These are phyloP conservation scores for Hylaeus volcanicus DNA, from an alignment of 1,140 invertebrate genomes.

Conservation along the genomic window DNA sequence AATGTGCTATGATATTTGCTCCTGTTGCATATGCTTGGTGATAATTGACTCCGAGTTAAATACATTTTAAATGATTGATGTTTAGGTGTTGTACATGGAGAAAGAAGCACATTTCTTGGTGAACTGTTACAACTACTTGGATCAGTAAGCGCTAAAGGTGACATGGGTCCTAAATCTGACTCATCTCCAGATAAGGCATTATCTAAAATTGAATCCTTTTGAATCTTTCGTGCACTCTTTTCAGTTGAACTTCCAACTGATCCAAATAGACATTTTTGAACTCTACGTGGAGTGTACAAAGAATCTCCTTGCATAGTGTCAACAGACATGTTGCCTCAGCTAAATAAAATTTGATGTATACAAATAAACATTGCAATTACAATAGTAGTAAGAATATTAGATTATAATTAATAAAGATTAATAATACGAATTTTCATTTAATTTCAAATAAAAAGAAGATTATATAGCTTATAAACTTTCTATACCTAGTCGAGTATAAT, in stretches of 20 bases:
- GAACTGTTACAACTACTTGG: constrained; percentile 60
- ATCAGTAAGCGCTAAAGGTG: constrained; percentile 68
- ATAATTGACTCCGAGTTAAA: constrained; percentile 59
- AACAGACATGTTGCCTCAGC: constrained; percentile 16
- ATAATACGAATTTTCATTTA: background rate
- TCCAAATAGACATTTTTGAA: constrained; percentile 65
- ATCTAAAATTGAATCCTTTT: background rate
- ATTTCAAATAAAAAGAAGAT: background rate
- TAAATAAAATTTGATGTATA: background rate
- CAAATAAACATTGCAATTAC: background rate
- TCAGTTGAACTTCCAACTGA: constrained; percentile 62
- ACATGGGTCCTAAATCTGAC: constrained; percentile 74
- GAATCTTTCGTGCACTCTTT: background rate
- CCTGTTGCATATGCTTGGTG: constrained; percentile 16
- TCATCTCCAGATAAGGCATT: constrained; percentile 67
- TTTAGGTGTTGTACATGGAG: constrained; percentile 62
- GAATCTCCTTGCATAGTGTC: constrained; percentile 30
- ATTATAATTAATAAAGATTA: background rate
- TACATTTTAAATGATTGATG: constrained; percentile 28
- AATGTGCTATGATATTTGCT: constrained; percentile 52
- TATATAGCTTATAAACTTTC: background rate
- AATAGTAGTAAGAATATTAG: too few relatives aligned
- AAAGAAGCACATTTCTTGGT: constrained; percentile 61
- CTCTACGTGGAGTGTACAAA: constrained; percentile 62
- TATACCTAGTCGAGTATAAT: background rate